Evolutionary conservation across 2,797 vertebrate genomes (phyloP).

Genomic region (Neomorphus geoffroyi): DNA sequence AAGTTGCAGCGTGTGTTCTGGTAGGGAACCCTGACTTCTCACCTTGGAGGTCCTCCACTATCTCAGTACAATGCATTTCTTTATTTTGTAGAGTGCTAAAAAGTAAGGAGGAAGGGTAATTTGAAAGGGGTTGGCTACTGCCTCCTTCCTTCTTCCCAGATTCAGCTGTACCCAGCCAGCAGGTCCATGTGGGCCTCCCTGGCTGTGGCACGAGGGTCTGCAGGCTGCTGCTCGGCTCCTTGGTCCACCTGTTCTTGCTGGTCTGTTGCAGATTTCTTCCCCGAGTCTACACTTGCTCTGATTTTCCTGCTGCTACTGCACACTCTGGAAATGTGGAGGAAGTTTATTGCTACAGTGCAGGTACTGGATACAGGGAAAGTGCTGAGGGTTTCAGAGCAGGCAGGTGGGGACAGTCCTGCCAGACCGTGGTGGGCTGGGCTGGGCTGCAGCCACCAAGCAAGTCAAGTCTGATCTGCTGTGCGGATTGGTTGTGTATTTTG

Average conservation of each 20-base stretch:
- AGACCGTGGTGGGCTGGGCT: background rate
- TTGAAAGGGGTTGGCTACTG: background rate
- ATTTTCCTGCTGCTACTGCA: fast-evolving
- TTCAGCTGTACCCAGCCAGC: background rate
- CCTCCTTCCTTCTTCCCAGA: background rate
- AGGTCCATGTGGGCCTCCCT: fast-evolving
- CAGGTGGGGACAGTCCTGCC: background rate
- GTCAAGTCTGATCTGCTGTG: background rate
- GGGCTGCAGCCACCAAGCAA: background rate
- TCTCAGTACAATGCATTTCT: background rate
- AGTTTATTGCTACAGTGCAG: background rate
- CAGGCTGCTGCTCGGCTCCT: background rate
- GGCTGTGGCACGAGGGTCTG: fast-evolving
- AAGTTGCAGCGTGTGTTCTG: background rate
- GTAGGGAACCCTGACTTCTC: background rate
- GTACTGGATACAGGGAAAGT: fast-evolving
- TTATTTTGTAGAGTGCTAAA: background rate
- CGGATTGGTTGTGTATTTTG: background rate
- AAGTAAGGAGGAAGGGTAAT: background rate
- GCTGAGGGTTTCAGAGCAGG: background rate
- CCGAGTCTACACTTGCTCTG: background rate
- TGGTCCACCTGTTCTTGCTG: background rate
- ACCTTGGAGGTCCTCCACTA: background rate
- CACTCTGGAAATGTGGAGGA: fast-evolving
- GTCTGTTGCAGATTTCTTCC: background rate